Evolutionary conservation across 1,140 invertebrate genomes (phyloP), one percentile per base, ranked within the genome.

Genomic region (Marisa cornuarietis): DNA sequence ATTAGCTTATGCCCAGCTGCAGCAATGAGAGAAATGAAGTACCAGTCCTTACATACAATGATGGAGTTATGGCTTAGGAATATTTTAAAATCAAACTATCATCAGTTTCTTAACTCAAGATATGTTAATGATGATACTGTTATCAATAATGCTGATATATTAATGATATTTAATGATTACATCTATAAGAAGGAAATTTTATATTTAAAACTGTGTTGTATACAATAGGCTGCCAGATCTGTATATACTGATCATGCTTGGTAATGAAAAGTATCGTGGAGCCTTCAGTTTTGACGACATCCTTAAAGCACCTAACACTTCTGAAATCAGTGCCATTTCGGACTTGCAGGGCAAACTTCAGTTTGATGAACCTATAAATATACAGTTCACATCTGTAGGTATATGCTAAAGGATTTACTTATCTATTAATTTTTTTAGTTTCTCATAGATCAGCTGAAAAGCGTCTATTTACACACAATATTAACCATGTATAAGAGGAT

Each of bases 331-430:
- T 54, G 82, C 87, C 42, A 89, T 93, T 51, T 79, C 91, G 79
- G 87, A 91, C 68, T 79, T 93, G 16, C 90, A 93, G 83, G 82
- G 89, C 71, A 85, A 89, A 22, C 90, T 96, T 8, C 93, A 93
- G 73, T 93, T 95, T 18, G 93, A 95, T 85, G 93, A 94, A 31
- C 93, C 94, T 2, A 94, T 93, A 79, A 95, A 95, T 86, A 94
- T 98, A 83, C 96, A 97, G 87, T 97, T 97, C 83, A 97, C 96
- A 1, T 98, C 96, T 1, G 91, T 91, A 85, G 86, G 87, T 84
- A 20, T 20, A 52, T 63, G 24, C 20, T 24, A 26, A 18, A 68
- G n/a, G 26, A 49, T 51, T 72, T 10, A 31, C 22, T 72, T 49
- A 13, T 68, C 13, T 26, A 16, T 58, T 58, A 6, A 42, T 42